Conservation (phyloP, 2,888 invertebrate genomes). For the Athalia circularis region DNA sequence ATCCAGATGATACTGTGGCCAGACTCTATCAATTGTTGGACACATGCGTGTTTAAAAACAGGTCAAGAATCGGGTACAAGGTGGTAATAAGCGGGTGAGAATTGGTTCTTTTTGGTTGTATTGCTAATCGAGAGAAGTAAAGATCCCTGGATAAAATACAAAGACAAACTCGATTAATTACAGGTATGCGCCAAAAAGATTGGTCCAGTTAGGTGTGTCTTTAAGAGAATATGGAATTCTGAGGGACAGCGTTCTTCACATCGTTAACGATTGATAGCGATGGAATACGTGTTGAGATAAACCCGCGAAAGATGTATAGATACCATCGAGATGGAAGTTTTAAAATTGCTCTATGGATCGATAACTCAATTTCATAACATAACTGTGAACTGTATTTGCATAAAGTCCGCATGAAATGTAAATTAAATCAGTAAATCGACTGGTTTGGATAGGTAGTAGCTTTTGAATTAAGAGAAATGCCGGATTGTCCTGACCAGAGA, state of each 20-base stretch:
- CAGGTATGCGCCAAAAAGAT: constrained; percentile 63
- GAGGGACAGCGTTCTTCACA: constrained; percentile 67
- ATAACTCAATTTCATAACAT: no score
- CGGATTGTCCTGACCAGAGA: no score
- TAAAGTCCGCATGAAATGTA: no score
- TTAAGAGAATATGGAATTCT: constrained; percentile 64
- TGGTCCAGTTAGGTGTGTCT: constrained; percentile 59
- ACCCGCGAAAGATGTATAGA: background rate
- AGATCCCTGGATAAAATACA: background rate
- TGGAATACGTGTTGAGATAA: background rate
- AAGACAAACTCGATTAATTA: background rate
- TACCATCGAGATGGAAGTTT: no score
- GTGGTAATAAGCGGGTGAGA: constrained; percentile 67
- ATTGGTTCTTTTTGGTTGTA: background rate
- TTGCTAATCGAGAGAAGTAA: background rate
- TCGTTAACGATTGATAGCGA: constrained; percentile 58
- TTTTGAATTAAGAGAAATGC: no score
- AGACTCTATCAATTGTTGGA: constrained; percentile 67
- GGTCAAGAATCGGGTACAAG: constrained; percentile 60
- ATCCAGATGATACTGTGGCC: constrained; percentile 63
- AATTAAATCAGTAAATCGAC: no score
- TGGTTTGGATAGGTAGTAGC: no score
- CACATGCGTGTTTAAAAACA: constrained; percentile 57
- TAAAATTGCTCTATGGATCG: no score
- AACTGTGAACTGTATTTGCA: no score